Conservation (phyloP, 37 sponge, comb jelly and placozoan genomes). For the Spongilla lacustris region DNA sequence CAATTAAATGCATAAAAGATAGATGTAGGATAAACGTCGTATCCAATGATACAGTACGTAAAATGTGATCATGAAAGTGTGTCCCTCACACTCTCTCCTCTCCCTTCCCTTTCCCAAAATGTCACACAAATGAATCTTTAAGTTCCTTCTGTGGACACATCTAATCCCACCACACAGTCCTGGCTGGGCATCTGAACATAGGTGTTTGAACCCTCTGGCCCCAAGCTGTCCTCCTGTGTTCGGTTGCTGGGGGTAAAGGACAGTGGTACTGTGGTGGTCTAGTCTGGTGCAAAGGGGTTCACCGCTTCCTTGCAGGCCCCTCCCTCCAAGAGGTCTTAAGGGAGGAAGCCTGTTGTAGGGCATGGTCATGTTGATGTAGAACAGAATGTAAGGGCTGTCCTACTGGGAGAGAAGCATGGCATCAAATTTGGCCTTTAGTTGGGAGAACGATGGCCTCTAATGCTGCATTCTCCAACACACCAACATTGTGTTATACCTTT, state of each 20-base stretch:
- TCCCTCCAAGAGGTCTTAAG: neutral
- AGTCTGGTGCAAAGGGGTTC: neutral
- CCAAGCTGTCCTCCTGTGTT: neutral
- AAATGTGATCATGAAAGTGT: neutral
- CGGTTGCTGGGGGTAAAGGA: neutral
- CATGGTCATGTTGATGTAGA: slow-evolving; percentile 10
- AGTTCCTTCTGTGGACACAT: neutral
- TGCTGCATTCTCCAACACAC: slow-evolving; percentile 49
- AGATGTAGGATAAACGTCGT: no score
- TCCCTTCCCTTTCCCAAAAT: neutral
- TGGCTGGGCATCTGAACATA: neutral
- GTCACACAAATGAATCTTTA: neutral
- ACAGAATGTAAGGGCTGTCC: slow-evolving; percentile 24
- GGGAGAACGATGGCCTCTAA: slow-evolving; percentile 46
- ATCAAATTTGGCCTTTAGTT: slow-evolving; percentile 29
- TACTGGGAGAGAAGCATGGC: slow-evolving; percentile 11
- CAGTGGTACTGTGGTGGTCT: neutral
- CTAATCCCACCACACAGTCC: neutral
- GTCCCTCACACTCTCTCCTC: neutral
- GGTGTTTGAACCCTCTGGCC: neutral
- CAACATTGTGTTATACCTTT: slow-evolving; percentile 60
- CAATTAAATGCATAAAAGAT: no score
- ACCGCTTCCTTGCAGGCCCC: neutral
- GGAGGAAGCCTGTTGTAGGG: neutral
- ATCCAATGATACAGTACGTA: no score